These are phyloP conservation scores for Dinocampus coccinellae DNA, from an alignment of 2,888 invertebrate genomes.

Conservation along the genomic window DNA sequence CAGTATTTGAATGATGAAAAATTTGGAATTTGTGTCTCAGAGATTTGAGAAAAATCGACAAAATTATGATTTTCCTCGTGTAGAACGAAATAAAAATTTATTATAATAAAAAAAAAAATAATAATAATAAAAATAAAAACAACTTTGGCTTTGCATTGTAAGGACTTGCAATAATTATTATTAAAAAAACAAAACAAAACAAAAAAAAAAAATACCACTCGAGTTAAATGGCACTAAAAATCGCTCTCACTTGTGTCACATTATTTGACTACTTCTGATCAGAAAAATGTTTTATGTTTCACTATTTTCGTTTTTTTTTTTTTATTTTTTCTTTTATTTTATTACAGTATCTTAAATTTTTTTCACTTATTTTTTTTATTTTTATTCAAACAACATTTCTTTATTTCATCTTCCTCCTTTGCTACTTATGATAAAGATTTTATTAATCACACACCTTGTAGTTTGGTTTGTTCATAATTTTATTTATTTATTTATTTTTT, in stretches of 20 bases:
- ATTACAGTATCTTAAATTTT: background rate
- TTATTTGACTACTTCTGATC: conserved; percentile 47
- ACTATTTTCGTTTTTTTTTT: conserved; percentile 45
- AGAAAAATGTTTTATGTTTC: conserved; percentile 61
- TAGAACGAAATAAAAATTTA: conserved; percentile 57
- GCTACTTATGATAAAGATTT: background rate
- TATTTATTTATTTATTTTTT: too few species aligned
- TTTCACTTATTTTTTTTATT: too few species aligned
- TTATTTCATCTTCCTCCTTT: background rate
- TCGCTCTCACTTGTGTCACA: conserved; percentile 67
- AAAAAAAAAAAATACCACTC: conserved; percentile 70
- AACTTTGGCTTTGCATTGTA: conserved; percentile 73
- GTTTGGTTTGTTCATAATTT: too few species aligned
- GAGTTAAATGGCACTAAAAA: conserved; percentile 73
- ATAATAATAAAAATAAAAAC: conserved; percentile 62
- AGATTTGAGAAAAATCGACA: conserved; percentile 63
- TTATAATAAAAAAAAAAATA: conserved; percentile 17
- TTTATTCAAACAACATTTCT: too few species aligned
- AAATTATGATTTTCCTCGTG: conserved; percentile 68
- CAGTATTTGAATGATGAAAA: conserved; percentile 72
- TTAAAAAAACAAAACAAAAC: conserved; percentile 48
- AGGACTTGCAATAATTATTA: conserved; percentile 59
- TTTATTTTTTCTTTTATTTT: conserved; percentile 38
- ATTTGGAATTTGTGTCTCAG: conserved; percentile 68
- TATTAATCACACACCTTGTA: background rate